Conservation (phyloP, 2,113 vertebrate genomes). For the Benthochromis sp. region DNA sequence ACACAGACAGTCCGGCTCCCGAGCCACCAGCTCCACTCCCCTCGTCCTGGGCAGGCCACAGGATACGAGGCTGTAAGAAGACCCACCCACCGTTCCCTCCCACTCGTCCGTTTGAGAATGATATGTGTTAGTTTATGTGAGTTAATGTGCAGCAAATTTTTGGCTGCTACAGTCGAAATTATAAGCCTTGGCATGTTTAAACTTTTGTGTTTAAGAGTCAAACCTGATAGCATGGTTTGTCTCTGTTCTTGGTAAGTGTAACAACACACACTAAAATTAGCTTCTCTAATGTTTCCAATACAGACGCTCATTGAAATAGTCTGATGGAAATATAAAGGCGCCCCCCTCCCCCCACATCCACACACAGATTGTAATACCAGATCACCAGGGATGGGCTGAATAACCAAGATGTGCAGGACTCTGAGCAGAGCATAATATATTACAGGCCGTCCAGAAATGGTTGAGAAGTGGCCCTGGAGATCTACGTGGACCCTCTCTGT, state of each 20-base stretch:
- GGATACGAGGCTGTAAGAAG: neutral
- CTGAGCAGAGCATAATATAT: slow-evolving; percentile 1
- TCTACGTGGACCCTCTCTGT: slow-evolving; percentile 57
- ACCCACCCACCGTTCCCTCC: neutral
- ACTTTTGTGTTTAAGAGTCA: neutral
- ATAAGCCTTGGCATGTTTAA: neutral
- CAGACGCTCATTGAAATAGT: neutral
- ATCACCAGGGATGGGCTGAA: slow-evolving; percentile 8
- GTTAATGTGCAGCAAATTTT: neutral
- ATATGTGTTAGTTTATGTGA: neutral
- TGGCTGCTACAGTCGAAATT: neutral
- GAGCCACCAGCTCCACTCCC: neutral
- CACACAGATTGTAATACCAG: neutral
- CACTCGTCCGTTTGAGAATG: neutral
- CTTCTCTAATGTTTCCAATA: neutral
- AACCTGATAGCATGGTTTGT: neutral
- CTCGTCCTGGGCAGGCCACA: neutral
- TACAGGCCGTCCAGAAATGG: slow-evolving; percentile 16
- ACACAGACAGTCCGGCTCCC: neutral
- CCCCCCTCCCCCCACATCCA: neutral
- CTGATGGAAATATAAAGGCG: neutral
- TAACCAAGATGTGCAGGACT: neutral
- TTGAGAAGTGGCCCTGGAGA: slow-evolving; percentile 48
- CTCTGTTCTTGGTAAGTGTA: neutral
- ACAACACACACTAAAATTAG: neutral